A percentile compares a stretch with the other conserved stretches of the same genome.
phyloP scores from a whole-genome alignment of 2,797 vertebrate genomes.

The Danio aesculapii region DNA sequence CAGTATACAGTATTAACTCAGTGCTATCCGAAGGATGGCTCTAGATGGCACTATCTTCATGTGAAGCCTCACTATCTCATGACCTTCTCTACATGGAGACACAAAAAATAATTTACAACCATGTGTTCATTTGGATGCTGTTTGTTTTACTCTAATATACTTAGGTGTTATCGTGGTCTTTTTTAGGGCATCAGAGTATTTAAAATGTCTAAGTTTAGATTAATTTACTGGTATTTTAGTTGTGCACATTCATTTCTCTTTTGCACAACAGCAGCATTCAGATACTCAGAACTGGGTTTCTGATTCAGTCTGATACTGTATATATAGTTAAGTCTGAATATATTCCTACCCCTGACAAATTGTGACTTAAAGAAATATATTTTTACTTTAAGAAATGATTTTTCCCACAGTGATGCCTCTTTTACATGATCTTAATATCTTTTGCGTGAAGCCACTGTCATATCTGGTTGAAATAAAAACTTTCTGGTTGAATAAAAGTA shows the following conservation, averaged over 20 bases:
- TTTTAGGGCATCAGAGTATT: not conserved
- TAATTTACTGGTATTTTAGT: not conserved
- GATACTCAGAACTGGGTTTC: not conserved
- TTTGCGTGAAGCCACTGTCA: too few species aligned
- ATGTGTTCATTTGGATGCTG: too few species aligned
- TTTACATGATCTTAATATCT: too few species aligned
- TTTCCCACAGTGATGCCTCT: too few species aligned
- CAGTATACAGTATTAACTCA: not conserved
- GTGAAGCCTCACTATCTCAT: conserved; percentile 59
- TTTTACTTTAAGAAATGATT: too few species aligned
- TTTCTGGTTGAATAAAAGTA: too few species aligned
- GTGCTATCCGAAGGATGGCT: conserved; percentile 62
- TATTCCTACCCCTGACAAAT: too few species aligned
- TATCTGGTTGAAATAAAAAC: too few species aligned
- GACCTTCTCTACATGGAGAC: not conserved
- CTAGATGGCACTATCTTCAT: conserved; percentile 84
- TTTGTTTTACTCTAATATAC: not conserved
- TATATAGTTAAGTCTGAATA: too few species aligned
- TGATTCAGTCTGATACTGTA: not conserved
- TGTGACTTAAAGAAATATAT: too few species aligned
- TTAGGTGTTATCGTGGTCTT: not conserved
- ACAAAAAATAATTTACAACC: not conserved
- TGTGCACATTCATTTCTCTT: not conserved
- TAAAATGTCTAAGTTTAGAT: not conserved
- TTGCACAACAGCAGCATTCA: not conserved